Conservation (phyloP, 2,888 invertebrate genomes). For the Phyto melanocephala region DNA sequence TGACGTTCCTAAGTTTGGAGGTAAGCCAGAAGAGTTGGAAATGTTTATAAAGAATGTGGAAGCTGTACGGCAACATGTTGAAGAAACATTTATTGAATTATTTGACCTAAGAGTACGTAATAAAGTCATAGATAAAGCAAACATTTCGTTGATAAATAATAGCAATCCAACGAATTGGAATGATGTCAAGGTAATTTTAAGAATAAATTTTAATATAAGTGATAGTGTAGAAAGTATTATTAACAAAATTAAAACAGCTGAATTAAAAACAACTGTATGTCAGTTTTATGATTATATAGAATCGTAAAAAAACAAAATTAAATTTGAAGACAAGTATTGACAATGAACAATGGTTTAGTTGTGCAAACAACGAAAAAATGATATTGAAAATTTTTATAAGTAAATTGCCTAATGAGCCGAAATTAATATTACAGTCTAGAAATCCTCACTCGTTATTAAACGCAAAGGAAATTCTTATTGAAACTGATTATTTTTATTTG, state of each 20-base stretch:
- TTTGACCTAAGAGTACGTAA: too few relatives aligned
- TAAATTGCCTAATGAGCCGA: not conserved
- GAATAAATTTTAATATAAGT: conserved; percentile 1
- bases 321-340: conserved; percentile 3
- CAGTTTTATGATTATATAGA: not conserved
- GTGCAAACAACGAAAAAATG: not conserved
- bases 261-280: not conserved
- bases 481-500: conserved; percentile 40
- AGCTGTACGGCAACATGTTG: too few relatives aligned
- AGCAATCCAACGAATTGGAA: too few relatives aligned
- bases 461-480: conserved; percentile 41
- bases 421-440: not conserved
- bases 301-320: not conserved
- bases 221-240: not conserved
- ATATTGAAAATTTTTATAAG: not conserved
- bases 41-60: too few relatives aligned
- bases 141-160: too few relatives aligned
- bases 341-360: not conserved
- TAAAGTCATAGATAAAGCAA: too few relatives aligned
- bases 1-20: too few relatives aligned
- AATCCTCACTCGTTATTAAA: conserved; percentile 14
- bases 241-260: not conserved
- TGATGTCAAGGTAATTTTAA: not conserved
- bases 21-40: too few relatives aligned
- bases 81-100: too few relatives aligned